Base-by-base conservation (phyloP, 2,888 invertebrate genomes). In the Dromius quadrimaculatus region DNA sequence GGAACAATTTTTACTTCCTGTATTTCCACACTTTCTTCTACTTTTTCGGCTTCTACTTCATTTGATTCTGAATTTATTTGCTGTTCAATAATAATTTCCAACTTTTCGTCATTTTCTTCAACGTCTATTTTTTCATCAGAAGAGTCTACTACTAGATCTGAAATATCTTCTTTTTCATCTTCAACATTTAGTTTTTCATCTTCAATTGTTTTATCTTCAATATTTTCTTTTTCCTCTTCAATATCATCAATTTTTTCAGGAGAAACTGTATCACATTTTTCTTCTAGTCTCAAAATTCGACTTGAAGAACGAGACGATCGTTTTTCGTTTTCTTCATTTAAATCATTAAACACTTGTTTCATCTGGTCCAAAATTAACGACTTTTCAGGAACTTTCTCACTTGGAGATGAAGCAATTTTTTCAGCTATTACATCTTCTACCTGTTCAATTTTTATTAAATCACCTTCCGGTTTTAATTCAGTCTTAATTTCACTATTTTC, bases 361-460 rank as follows among this genome's bases (percentile, higher is more conserved):
- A 87, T 88, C 82, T 86, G 87, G 80, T 85, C 82, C 78, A 85
- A 80, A 77, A 86, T 82, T 71, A 81, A 75, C 41, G 79, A 77
- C 83, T 87, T 88, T 79, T 87, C 87, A 77, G 87, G 86, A 78
- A 87, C 82, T 77, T 87, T 87, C 75, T 83, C 79, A 41, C 69
- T 63, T 11, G 62, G 72, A 2, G 72, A 70, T 47, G 70, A 72
- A 32, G 71, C 79, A 20, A 65, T 71, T 50, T 63, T 63, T 17
- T 32, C 45, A 43, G 38, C 36, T 38, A 38, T 43, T n/a, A n/a
- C n/a, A 28, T 54, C 50, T 11, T 45, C 41, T 36, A 38, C 5
- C 28, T 3, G 8, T 28, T 28, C 28, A 8, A 5, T 6, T 28
- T 28, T 28, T 3, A 28, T 28, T 28, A 8, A 8, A 5, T 28